Base-by-base conservation (phyloP, 2,888 invertebrate genomes). In the Troilus luridus region DNA sequence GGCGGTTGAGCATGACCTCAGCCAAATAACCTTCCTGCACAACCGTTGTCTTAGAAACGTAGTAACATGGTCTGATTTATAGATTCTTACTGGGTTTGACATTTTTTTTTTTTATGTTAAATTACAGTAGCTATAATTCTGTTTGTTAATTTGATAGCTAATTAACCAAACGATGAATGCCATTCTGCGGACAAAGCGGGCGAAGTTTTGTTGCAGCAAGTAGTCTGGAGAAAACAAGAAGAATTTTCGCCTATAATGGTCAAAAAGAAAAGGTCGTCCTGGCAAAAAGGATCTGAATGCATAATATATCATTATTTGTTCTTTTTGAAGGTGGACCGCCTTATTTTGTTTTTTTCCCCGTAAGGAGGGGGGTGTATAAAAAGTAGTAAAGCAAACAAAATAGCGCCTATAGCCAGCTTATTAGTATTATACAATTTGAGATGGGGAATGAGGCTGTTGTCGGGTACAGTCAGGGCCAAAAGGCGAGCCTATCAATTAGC, bases 201-300 rank as follows among this genome's bases (percentile, higher is more conserved):
- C 0, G 11, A 21, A 58, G 56, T n/a, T 56, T 85, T 11, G 41
- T 41, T 81, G 19, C 21, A 81, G 21, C 64, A 89, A 60, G 60
- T 89, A 67, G n/a, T 21, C 7, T 41, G 41, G 14, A n/a, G n/a
- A 11, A 67, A 54, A 89, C 56, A 89, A 64, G 11, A 62, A 88
- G 58, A 41, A 59, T 59, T 24, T 21, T 59, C 3, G 60, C 62
- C 41, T 54, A 54, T 60, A 62, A 62, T 88, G 62, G 88, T 62
- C 58, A 89, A 91, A 81, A 88, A n/a, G 92, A 90, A 89, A 89
- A 88, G 91, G 90, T 41, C 72, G 60, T 17, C 54, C 8, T 54
- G 85, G 56, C 56, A 11, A 85, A 85, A 85, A 56, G 85, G 54
- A 21, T 54, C 85, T 85, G 85, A 85, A 85, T 85, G 85, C 85